Conservation (phyloP, 2,113 vertebrate genomes). For the Recurvirostra avosetta region DNA sequence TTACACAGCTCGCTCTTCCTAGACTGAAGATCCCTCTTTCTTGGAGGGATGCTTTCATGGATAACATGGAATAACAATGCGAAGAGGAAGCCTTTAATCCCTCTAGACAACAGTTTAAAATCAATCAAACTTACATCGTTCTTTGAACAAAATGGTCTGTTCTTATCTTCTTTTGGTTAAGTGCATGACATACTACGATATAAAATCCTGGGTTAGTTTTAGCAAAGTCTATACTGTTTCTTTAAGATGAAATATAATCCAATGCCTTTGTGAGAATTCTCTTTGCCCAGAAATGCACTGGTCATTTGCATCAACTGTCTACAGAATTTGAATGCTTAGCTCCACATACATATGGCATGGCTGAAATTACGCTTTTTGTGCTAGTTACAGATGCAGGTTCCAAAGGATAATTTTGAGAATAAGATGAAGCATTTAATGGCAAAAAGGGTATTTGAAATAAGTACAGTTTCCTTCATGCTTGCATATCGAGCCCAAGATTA, state of each 20-base stretch:
- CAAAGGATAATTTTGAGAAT: background rate
- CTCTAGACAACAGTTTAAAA: background rate
- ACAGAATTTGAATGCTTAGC: background rate
- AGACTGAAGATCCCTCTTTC: background rate
- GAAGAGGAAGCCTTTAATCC: background rate
- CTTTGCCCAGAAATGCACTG: background rate
- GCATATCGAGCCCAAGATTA: background rate
- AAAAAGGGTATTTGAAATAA: background rate
- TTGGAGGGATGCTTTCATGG: background rate
- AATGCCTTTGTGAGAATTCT: background rate
- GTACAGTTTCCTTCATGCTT: background rate
- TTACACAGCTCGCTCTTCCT: background rate
- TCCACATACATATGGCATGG: background rate
- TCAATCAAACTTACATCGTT: background rate
- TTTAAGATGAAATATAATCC: background rate
- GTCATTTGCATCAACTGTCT: background rate
- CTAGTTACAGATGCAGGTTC: background rate
- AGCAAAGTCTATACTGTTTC: background rate
- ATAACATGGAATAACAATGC: background rate
- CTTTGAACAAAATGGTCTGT: background rate
- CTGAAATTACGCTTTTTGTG: background rate
- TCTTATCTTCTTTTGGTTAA: background rate
- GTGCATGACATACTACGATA: background rate
- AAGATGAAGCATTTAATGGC: background rate
- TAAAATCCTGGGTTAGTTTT: background rate